Base-by-base conservation (phyloP, 2,113 vertebrate genomes). In the Otolemur garnettii region DNA sequence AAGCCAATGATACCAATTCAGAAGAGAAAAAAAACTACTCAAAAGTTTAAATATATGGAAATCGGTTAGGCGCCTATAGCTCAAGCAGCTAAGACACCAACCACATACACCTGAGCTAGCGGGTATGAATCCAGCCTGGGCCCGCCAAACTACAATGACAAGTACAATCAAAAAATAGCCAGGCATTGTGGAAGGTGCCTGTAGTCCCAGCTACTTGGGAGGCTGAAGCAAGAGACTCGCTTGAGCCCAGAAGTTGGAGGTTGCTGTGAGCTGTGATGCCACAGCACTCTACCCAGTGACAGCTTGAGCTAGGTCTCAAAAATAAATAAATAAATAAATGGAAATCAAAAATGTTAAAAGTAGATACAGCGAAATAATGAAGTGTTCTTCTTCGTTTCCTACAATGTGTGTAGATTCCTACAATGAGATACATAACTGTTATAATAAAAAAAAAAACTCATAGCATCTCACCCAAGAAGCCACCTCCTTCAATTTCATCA, bases 401-500 rank as follows among this genome's bases (percentile, higher is more conserved):
- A 91, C 9, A 93, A 87, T 78, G 42, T 96, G 62, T n/a, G 91
- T 30, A 77, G 50, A 92, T 50, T 83, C 28, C 21, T 68, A 82
- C 22, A 92, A 93, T 82, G 35, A 93, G 69, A 60, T 74, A 88
- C 9, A 38, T 22, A 57, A 90, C 22, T 68, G 82, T 77, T 78
- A 50, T 71, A 62, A 77, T 71, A 17, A 90, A 45, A 19, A 59
- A 53, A 53, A 7, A 93, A 93, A 15, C 59, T 96, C 80, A 91
- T 96, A 87, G 88, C 82, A 80, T 91, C 99, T 99, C 98, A 99
- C 99, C 99, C 98, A 98, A 98, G 97, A 98, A 98, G 97, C 98
- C 99, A 94, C 99, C 99, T 69, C 98, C 98, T 98, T 99, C 99
- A 98, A 99, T 98, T 45, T 99, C 98, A 97, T 99, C 99, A 0